Conservation (phyloP, 64 coral and sea anemone genomes). For the Orbicella faveolata region DNA sequence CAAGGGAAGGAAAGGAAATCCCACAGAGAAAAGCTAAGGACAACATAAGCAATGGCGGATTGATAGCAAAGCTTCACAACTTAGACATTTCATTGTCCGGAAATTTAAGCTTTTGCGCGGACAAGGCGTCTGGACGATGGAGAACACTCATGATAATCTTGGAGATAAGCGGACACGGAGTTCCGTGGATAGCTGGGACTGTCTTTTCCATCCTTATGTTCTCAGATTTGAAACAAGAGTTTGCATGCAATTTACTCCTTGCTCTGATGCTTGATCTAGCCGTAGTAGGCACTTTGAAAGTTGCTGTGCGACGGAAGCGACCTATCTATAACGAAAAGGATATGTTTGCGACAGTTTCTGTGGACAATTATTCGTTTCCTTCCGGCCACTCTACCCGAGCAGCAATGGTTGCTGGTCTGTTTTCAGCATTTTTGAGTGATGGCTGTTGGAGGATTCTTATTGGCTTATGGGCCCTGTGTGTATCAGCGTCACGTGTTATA, state of each 20-base stretch:
- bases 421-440: slow-evolving; percentile 27
- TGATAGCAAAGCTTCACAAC: slow-evolving; percentile 45
- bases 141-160: slow-evolving; percentile 72
- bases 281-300: slow-evolving; percentile 71
- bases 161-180: slow-evolving; percentile 87
- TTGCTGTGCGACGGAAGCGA: slow-evolving; percentile 61
- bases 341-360: slow-evolving; percentile 96
- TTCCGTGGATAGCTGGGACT: slow-evolving; percentile 84
- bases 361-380: slow-evolving; percentile 96
- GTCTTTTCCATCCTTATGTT: slow-evolving; percentile 53
- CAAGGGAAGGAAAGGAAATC: background rate
- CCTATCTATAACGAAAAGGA: slow-evolving; percentile 86
- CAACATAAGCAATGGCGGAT: background rate
- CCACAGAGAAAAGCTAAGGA: background rate
- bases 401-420: slow-evolving; percentile 79
- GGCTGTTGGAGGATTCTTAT: slow-evolving; percentile 36
- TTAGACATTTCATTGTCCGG: slow-evolving; percentile 74
- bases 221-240: slow-evolving; percentile 54
- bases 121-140: slow-evolving; percentile 45
- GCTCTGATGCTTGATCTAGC: slow-evolving; percentile 74
- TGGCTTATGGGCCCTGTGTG: slow-evolving; percentile 64
- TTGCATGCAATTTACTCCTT: slow-evolving; percentile 81
- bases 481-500: slow-evolving; percentile 75
- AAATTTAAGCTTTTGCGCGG: slow-evolving; percentile 72
- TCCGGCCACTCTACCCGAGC: slow-evolving; percentile 82